A percentile compares a stretch with the other conserved stretches of the same genome.
phyloP scores from a whole-genome alignment of 1,140 invertebrate genomes.

The Tyrophagus putrescentiae region DNA sequence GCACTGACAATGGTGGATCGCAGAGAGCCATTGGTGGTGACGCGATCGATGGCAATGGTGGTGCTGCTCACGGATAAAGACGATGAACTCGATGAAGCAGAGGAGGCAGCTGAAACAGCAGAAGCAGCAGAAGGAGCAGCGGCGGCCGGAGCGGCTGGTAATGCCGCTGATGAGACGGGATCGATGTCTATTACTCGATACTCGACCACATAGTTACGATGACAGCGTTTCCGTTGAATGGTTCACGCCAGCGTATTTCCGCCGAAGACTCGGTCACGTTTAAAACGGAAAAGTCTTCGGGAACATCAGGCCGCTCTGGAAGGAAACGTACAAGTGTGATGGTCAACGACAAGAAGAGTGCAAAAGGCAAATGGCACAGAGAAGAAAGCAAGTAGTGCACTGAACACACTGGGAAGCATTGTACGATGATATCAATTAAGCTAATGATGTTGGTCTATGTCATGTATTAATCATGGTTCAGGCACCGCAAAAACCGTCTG shows the following conservation, averaged over 20 bases:
- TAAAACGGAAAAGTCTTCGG: conserved; percentile 8
- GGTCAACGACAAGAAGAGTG: not conserved
- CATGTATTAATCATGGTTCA: conserved; percentile 9
- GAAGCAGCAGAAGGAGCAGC: not conserved
- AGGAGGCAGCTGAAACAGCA: not conserved
- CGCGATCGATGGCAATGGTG: not conserved
- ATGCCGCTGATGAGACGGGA: not conserved
- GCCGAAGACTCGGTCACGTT: conserved; percentile 18
- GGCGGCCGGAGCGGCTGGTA: not conserved
- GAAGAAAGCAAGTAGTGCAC: not conserved
- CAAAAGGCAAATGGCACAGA: not conserved
- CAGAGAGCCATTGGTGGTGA: conserved; percentile 4
- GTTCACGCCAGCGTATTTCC: conserved; percentile 29
- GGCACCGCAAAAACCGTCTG: not conserved
- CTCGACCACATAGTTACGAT: conserved; percentile 51
- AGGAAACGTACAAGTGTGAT: not conserved
- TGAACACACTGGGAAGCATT: not conserved
- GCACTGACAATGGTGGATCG: not conserved
- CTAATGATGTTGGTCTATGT: not conserved
- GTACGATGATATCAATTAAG: not conserved
- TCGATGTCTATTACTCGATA: conserved; percentile 14
- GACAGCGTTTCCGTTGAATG: conserved; percentile 59
- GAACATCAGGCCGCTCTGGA: conserved; percentile 17
- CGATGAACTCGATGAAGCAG: not conserved
- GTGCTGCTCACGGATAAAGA: not conserved